A percentile compares a stretch with the other conserved stretches of the same genome.
Conservation (phyloP, 2,113 vertebrate genomes). For the Erpornis zantholeuca region DNA sequence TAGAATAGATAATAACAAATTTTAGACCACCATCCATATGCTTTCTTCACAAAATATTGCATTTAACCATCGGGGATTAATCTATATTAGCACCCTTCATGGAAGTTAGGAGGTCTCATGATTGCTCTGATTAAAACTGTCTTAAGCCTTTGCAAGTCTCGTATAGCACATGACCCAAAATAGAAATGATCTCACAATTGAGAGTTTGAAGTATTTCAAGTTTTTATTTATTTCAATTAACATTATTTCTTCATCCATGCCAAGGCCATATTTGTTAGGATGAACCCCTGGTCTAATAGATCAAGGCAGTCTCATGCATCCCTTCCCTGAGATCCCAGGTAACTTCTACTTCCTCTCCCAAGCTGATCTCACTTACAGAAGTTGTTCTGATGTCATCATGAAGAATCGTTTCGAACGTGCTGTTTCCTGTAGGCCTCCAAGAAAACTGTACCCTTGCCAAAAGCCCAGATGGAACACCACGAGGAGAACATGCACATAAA, state of each 20-base stretch:
- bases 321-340: not conserved
- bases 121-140: not conserved
- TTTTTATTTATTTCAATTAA: not conserved
- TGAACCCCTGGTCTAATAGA: not conserved
- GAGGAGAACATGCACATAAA: not conserved
- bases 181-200: not conserved
- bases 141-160: not conserved
- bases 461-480: not conserved
- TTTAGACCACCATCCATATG: not conserved
- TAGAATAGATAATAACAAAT: not conserved
- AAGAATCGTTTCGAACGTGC: not conserved
- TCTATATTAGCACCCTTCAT: not conserved
- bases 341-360: not conserved
- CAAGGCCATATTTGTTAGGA: not conserved
- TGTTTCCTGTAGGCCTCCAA: not conserved
- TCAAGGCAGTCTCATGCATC: not conserved
- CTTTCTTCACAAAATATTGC: not conserved
- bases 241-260: not conserved
- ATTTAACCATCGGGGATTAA: not conserved
- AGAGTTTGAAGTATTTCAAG: not conserved
- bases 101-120: not conserved
- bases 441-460: not conserved
- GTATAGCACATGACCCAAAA: not conserved
- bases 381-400: not conserved
- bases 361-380: not conserved